These are phyloP conservation scores for Psix sp. DNA, from an alignment of 1,140 invertebrate species.

Conservation along the genomic window DNA sequence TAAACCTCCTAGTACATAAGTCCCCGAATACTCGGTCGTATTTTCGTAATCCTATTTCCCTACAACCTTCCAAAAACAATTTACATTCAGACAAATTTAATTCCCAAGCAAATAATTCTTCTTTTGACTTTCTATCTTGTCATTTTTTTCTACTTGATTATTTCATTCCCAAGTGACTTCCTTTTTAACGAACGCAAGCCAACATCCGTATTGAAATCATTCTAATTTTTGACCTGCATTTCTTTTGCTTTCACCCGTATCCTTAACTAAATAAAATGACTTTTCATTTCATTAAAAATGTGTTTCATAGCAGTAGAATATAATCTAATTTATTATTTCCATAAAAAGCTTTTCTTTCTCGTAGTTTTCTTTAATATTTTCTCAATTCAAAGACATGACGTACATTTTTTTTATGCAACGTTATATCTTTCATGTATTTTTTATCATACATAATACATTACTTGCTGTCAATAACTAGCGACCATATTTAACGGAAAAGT, in stretches of 20 bases:
- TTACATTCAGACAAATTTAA: conserved; percentile 15
- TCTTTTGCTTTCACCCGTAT: conserved; percentile 6
- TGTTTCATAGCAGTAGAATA: too few species aligned
- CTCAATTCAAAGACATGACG: too few species aligned
- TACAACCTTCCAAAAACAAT: conserved; percentile 7
- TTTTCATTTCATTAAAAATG: too few species aligned
- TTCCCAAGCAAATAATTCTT: background rate
- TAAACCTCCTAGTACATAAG: background rate
- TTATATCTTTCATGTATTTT: too few species aligned
- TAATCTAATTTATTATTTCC: too few species aligned
- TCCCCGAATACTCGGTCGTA: conserved; percentile 3
- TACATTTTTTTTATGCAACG: too few species aligned
- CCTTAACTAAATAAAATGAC: conserved; percentile 8
- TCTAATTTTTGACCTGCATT: conserved; percentile 2
- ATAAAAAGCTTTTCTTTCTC: too few species aligned
- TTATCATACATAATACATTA: too few species aligned
- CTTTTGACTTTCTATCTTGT: conserved; percentile 1
- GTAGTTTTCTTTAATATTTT: too few species aligned
- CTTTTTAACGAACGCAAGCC: background rate
- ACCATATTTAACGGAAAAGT: too few species aligned
- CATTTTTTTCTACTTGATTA: conserved; percentile 11
- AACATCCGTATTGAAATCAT: background rate
- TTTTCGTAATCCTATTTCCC: conserved; percentile 11
- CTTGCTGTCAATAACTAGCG: too few species aligned
- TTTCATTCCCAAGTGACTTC: conserved; percentile 9